Evolutionary conservation across 2,797 vertebrate species (phyloP), one percentile per base, ranked within the genome.

Genomic region (Rallus crepitans): DNA sequence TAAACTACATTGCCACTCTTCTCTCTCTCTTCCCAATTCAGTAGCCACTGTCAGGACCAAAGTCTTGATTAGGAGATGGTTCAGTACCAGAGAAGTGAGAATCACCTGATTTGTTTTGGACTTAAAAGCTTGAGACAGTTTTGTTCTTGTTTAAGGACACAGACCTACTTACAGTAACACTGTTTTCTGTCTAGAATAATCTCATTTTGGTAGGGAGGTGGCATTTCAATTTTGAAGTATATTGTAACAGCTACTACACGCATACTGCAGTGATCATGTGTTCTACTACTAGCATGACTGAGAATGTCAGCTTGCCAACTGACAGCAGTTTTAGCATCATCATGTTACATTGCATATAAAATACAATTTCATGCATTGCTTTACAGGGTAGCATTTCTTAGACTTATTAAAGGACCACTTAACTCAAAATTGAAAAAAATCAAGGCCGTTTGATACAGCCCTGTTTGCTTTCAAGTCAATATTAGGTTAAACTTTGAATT

Each of bases 231-330:
- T 93, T 88, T 77, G 50, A 81, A 90, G n/a, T 79, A 11, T 60
- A 2, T 87, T 69, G 57, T 92, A 93, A 64, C 84, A 91, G 82
- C 82, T 88, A 70, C 79, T 87, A 31, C 42, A 40, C 40, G 18
- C 69, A 57, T 18, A 3, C 40, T 72, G 87, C 69, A 63, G 61
- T 39, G 50, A 72, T 75, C 12, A 4, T 59, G 27, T 72, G 50
- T 89, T 78, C 50, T 87, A 20, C 69, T 81, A n/a, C 72, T 39
- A 65, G 33, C 79, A 33, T 65, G 68, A 64, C 81, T 90, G 89
- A 83, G 76, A 94, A 80, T 57, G 72, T 56, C 89, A 90, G 63
- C 81, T 82, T 92, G 88, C 80, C 90, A 96, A 24, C 72, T 83
- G 91, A 90, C 66, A 83, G 72, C 70, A 88, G 47, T 81, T 87